Percentiles rank a stretch among this genome's conserved stretches.
These are phyloP conservation scores for Agriopis leucophaearia DNA, from an alignment of 2,888 invertebrate genomes.

Conservation along the genomic window DNA sequence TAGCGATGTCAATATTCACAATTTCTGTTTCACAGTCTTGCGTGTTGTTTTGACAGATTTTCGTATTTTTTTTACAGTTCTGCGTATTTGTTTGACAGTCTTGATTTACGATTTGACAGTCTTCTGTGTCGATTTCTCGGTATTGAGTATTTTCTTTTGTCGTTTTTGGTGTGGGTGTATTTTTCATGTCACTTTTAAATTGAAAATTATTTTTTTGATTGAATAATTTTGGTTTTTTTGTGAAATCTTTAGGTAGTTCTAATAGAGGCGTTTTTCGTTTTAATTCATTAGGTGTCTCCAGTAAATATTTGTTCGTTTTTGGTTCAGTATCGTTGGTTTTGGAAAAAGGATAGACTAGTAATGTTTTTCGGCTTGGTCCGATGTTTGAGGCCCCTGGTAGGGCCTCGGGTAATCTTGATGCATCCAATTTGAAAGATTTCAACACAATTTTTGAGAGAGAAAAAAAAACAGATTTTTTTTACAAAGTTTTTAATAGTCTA, in stretches of 20 bases:
- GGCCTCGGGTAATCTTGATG: slow-evolving; percentile 68
- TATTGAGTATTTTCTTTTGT: slow-evolving; percentile 4
- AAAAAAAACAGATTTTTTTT: too few species aligned
- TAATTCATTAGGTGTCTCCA: slow-evolving; percentile 75
- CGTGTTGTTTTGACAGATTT: not conserved
- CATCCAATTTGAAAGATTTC: slow-evolving; percentile 74
- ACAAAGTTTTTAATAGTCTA: too few species aligned
- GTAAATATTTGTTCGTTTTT: slow-evolving; percentile 65
- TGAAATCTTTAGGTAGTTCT: slow-evolving; percentile 66
- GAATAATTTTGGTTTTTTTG: slow-evolving; percentile 71
- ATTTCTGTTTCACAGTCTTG: slow-evolving; percentile 19
- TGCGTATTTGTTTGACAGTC: not conserved
- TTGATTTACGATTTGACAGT: slow-evolving; percentile 5
- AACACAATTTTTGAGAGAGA: slow-evolving; percentile 10
- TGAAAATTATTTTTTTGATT: slow-evolving; percentile 33
- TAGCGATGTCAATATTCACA: slow-evolving; percentile 2
- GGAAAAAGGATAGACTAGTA: slow-evolving; percentile 71
- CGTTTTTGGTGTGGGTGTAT: slow-evolving; percentile 7
- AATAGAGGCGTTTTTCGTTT: slow-evolving; percentile 72
- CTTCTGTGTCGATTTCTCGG: not conserved
- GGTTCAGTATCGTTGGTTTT: slow-evolving; percentile 45
- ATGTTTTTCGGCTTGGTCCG: slow-evolving; percentile 60
- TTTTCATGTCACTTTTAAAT: slow-evolving; percentile 35
- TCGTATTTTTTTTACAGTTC: not conserved
- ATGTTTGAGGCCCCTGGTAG: slow-evolving; percentile 68